phyloP scores from a whole-genome alignment of 2,797 vertebrate genomes.

The Phrynocephalus vlangalii region DNA sequence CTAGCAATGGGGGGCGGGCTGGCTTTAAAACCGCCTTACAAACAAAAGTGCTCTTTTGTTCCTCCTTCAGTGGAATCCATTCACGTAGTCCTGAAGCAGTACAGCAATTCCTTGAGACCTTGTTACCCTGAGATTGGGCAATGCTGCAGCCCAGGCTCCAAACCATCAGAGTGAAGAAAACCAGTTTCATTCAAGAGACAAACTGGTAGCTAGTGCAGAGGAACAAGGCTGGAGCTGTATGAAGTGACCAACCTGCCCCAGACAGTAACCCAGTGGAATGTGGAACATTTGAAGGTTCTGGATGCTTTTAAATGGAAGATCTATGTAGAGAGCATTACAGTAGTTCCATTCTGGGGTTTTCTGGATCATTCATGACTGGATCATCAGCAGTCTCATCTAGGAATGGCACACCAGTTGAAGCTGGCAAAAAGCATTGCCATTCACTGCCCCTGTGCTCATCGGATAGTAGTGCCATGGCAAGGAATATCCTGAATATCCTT shows the following conservation, averaged over 20 bases:
- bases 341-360: background rate
- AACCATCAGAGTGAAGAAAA: background rate
- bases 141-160: too few relatives aligned
- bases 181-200: background rate
- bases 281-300: background rate
- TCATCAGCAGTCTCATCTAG: background rate
- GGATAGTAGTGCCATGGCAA: background rate
- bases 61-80: too few relatives aligned
- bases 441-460: background rate
- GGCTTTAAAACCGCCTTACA: too few relatives aligned
- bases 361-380: background rate
- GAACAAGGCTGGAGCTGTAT: background rate
- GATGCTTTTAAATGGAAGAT: background rate
- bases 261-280: background rate
- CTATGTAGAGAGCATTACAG: background rate
- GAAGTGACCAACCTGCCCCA: background rate
- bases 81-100: too few relatives aligned
- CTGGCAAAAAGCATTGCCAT: background rate
- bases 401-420: background rate
- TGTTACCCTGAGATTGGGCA: too few relatives aligned
- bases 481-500: background rate
- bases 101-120: too few relatives aligned
- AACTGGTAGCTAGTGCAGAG: background rate
- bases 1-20: too few relatives aligned
- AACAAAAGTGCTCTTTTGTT: too few relatives aligned